Base-by-base conservation (phyloP, 1,140 invertebrate species). In the Cydia pomonella region DNA sequence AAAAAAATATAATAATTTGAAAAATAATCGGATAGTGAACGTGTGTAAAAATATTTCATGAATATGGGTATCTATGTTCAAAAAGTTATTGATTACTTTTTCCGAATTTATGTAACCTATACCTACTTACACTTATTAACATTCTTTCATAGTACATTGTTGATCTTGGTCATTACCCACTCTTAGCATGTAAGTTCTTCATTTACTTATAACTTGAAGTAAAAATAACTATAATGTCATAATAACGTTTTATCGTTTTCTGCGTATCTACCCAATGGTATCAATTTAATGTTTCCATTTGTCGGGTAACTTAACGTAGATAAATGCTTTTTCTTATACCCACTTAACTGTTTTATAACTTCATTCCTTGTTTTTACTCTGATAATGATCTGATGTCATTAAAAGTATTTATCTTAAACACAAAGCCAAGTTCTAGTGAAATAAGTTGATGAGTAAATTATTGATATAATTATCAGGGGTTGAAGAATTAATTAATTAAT, bases 271-370 rank as follows among this genome's bases (percentile, higher is more conserved):
- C 53, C 18, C 18, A 59, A 59, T 59, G 9, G 53, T 59, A 59
- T 59, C 53, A 59, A 23, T 59, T 59, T 59, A 59, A 59, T 59
- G 53, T 23, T 10, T 59, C 53, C 53, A 59, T 59, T 59, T 59
- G 53, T 23, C 53, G 53, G 53, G 53, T 23, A 10, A 59, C 2
- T 59, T 59, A 23, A 59, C 5, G n/a, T 18, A 5, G 50, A 23
- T 59, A 59, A 23, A 59, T 21, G 21, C 2, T 59, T 21, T 59
- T 59, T 59, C 12, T 59, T 23, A 59, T 59, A 59, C 53, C 53
- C 53, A 59, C 53, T 59, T 59, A 59, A 59, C 53, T 59, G 21
- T 59, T 59, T 59, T 59, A 59, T 23, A 59, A 59, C 53, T 59
- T 59, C 53, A 59, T 59, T 59, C 21, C 53, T 59, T 10, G 53